phyloP scores from a whole-genome alignment of 2,888 invertebrate genomes.

The Calameuta pallipes region DNA sequence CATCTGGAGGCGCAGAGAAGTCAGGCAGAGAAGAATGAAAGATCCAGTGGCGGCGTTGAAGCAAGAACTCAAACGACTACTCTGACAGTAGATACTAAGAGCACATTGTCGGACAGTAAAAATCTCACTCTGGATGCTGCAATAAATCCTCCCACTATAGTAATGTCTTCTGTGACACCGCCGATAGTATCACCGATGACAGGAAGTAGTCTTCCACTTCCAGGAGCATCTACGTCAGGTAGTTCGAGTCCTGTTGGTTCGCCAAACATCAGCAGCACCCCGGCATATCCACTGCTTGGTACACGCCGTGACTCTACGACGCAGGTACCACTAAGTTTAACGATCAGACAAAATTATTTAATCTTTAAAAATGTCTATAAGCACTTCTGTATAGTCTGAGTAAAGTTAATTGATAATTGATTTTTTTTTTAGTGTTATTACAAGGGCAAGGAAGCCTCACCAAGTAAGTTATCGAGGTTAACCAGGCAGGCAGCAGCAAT shows the following conservation, averaged over 20 bases:
- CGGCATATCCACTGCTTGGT: constrained; percentile 68
- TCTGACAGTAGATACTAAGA: constrained; percentile 29
- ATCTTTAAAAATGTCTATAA: background rate
- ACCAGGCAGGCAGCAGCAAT: constrained; percentile 91
- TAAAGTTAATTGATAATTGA: background rate
- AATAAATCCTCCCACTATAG: constrained; percentile 78
- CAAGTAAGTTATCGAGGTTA: constrained; percentile 73
- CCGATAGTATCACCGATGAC: constrained; percentile 83
- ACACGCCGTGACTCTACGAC: constrained; percentile 85
- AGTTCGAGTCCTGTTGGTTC: constrained; percentile 61
- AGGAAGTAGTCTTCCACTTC: constrained; percentile 56
- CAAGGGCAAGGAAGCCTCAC: constrained; percentile 59
- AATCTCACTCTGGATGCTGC: constrained; percentile 48
- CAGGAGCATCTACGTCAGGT: constrained; percentile 69
- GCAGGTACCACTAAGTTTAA: constrained; percentile 72
- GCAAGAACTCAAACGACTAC: constrained; percentile 69
- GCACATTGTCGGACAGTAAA: constrained; percentile 31
- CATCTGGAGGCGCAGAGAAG: constrained; percentile 55
- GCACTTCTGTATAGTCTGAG: background rate
- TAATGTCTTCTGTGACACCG: constrained; percentile 85
- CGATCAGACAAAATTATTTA: background rate
- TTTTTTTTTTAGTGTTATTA: constrained; percentile 56
- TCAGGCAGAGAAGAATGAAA: constrained; percentile 48
- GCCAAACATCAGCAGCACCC: constrained; percentile 65
- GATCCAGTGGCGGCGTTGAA: constrained; percentile 41